Conservation (phyloP, 2,888 invertebrate genomes). For the Cheilosia scutellata region DNA sequence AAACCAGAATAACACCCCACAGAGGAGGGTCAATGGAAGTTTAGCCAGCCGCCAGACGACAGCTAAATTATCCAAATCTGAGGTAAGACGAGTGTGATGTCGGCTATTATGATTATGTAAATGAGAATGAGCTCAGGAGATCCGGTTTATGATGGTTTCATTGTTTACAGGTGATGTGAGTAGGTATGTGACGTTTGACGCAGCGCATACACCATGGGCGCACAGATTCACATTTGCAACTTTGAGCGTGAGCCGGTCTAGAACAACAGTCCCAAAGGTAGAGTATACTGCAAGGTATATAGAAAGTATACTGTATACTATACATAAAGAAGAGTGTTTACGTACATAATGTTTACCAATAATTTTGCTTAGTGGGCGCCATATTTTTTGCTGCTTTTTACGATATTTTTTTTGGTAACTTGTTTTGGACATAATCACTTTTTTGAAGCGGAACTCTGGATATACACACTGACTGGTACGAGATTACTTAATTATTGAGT, state of each 20-base stretch:
- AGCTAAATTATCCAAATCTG: constrained; percentile 20
- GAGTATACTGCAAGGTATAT: too few relatives aligned
- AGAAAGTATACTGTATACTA: too few relatives aligned
- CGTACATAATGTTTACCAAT: constrained; percentile 18
- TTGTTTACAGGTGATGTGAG: constrained; percentile 58
- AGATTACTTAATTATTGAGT: constrained; percentile 35
- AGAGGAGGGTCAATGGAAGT: constrained; percentile 38
- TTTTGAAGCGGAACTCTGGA: constrained; percentile 55
- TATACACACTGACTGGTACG: constrained; percentile 58
- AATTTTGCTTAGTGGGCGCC: constrained; percentile 15
- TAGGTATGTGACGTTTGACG: too few relatives aligned
- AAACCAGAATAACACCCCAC: constrained; percentile 13
- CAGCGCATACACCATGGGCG: not conserved
- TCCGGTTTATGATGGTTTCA: constrained; percentile 59
- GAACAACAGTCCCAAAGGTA: constrained; percentile 3
- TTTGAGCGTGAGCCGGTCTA: constrained; percentile 18
- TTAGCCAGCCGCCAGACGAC: constrained; percentile 15
- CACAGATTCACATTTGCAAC: constrained; percentile 18
- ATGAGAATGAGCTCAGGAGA: constrained; percentile 34
- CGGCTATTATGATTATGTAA: constrained; percentile 34
- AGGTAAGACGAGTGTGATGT: constrained; percentile 10
- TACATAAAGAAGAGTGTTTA: constrained; percentile 5
- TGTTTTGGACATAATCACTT: constrained; percentile 34
- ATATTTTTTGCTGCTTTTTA: not conserved
- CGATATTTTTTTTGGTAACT: constrained; percentile 8